Conservation (phyloP, 2,888 invertebrate genomes). For the Himalopsyche tibetana region DNA sequence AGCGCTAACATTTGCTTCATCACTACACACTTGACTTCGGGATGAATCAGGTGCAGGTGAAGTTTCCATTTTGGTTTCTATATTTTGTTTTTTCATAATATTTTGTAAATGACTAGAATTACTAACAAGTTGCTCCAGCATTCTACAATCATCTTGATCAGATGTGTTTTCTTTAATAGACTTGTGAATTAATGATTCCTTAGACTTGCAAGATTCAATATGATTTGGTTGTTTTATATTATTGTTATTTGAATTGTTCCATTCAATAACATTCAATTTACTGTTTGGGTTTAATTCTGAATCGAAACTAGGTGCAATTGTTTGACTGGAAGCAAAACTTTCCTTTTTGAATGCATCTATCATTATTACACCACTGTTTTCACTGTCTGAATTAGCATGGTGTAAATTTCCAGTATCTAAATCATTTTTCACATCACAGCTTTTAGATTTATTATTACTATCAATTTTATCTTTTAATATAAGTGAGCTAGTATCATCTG, state of each 20-base stretch:
- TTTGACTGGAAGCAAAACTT: neutral
- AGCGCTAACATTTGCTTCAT: neutral
- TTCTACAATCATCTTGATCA: conserved; percentile 5
- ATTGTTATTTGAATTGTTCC: neutral
- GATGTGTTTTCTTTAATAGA: neutral
- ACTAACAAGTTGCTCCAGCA: neutral
- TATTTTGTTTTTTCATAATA: neutral
- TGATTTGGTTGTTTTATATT: neutral
- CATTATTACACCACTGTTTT: neutral
- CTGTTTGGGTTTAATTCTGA: neutral
- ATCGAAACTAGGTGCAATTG: neutral
- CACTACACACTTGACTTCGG: neutral
- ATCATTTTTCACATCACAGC: neutral
- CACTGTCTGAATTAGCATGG: neutral
- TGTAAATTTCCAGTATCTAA: neutral
- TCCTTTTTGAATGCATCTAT: neutral
- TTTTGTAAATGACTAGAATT: neutral
- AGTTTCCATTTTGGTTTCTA: neutral
- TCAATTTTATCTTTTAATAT: neutral
- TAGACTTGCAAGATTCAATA: neutral
- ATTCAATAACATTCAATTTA: conserved; percentile 1
- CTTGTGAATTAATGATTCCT: neutral
- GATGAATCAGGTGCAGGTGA: neutral
- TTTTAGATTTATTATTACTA: neutral
- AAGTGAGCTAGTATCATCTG: neutral